Evolutionary conservation across 1,140 invertebrate species (phyloP).

Genomic region (Drosophila lowei): DNA sequence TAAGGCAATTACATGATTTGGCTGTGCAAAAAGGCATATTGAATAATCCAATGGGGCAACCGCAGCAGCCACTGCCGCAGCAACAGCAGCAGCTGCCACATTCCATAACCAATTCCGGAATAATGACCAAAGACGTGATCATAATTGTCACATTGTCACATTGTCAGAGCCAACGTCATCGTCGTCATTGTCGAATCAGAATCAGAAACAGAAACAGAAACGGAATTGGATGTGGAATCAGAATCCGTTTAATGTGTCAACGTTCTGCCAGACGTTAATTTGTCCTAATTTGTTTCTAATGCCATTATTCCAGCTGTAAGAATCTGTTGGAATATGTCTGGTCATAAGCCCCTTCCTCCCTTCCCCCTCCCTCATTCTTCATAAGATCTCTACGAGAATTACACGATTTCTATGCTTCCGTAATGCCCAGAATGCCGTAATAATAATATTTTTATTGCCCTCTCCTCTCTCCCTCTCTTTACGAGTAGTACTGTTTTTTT

Average conservation of each 20-base stretch:
- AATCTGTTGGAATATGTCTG: slow-evolving; percentile 41
- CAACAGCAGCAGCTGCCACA: slow-evolving; percentile 30
- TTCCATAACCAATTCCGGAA: slow-evolving; percentile 49
- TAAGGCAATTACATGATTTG: slow-evolving; percentile 70
- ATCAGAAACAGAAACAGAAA: background rate
- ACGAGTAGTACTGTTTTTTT: slow-evolving; percentile 7
- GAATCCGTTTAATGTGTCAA: slow-evolving; percentile 56
- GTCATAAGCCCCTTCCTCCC: slow-evolving; percentile 38
- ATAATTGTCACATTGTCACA: slow-evolving; percentile 47
- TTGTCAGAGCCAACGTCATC: slow-evolving; percentile 5
- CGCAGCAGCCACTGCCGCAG: background rate
- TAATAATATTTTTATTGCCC: slow-evolving; percentile 64
- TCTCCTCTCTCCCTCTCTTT: slow-evolving; percentile 26
- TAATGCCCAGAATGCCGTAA: slow-evolving; percentile 71
- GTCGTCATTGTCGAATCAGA: slow-evolving; percentile 12
- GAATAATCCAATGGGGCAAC: slow-evolving; percentile 55
- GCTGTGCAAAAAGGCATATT: slow-evolving; percentile 36
- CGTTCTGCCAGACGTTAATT: slow-evolving; percentile 41
- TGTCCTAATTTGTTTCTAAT: slow-evolving; percentile 68
- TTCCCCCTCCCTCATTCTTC: background rate
- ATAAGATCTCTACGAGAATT: slow-evolving; percentile 21
- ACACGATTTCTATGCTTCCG: slow-evolving; percentile 30
- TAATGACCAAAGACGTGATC: slow-evolving; percentile 50
- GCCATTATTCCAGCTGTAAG: slow-evolving; percentile 11
- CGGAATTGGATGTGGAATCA: slow-evolving; percentile 2